phyloP scores from a whole-genome alignment of 2,113 vertebrate genomes.

The Xenopus tropicalis region UCB_Xtro_10.0 CM004452.2:10343001-10343500 shows the following conservation, averaged over 20 bases:
- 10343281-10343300: neutral
- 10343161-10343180: neutral
- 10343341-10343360: too few species aligned
- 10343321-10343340: too few species aligned
- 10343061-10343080: too few species aligned
- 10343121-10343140: neutral
- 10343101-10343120: neutral
- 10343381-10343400: neutral
- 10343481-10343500: neutral
- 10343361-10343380: neutral
- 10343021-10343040: neutral
- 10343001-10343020: neutral
- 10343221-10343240: neutral
- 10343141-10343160: neutral
- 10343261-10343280: too few species aligned
- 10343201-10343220: too few species aligned
- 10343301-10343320: neutral
- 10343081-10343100: too few species aligned
- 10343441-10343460: neutral
- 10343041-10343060: neutral
- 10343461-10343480: too few species aligned
- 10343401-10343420: neutral
- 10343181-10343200: neutral
- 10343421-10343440: neutral
- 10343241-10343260: neutral